These are phyloP conservation scores for Desmophyllum pertusum DNA, from an alignment of 92 coral and sea anemone genomes.

Conservation along the genomic window DNA sequence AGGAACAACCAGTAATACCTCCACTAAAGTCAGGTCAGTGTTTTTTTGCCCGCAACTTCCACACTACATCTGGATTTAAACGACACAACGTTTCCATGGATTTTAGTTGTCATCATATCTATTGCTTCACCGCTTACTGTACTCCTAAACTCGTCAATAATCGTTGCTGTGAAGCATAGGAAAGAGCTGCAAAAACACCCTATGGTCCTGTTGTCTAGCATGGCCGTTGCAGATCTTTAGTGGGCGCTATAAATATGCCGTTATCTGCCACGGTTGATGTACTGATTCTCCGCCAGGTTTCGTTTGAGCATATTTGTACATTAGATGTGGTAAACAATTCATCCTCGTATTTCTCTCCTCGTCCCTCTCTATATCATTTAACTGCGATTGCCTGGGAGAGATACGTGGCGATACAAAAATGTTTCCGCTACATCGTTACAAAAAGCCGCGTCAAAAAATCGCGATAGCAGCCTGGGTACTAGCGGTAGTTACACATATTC, in stretches of 20 bases:
- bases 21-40: neutral
- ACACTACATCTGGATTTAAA: neutral
- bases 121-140: neutral
- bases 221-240: conserved; percentile 1
- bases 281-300: neutral
- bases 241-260: conserved; percentile 3
- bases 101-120: neutral
- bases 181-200: neutral
- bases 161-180: neutral
- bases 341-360: neutral
- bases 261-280: neutral
- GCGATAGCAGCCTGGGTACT: neutral
- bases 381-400: conserved; percentile 12
- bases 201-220: neutral
- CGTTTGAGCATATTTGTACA: neutral
- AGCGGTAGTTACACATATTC: neutral
- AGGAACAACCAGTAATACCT: neutral
- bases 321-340: neutral
- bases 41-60: neutral
- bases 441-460: neutral
- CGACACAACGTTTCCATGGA: neutral
- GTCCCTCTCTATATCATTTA: neutral
- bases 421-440: neutral
- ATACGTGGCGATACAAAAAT: neutral
- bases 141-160: neutral